Evolutionary conservation across 2,113 vertebrate species (phyloP), one percentile per base, ranked within the genome.

Genomic region (Nothoprocta pentlandii): DNA sequence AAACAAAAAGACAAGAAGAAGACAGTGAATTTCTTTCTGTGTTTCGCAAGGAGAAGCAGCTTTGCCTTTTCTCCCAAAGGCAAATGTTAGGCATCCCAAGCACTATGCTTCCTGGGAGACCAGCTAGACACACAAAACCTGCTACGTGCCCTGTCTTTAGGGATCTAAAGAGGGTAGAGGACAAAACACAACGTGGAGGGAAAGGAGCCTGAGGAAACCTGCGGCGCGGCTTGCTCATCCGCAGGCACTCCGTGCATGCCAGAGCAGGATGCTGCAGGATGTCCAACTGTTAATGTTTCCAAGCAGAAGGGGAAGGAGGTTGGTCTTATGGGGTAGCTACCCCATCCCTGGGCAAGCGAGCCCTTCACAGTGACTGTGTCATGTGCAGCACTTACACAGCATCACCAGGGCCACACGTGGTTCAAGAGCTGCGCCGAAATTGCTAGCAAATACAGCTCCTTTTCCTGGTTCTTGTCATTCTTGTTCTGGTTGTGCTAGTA

Each of bases 401-500:
- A 32, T 25, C 3, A 71, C 11, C 5, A 5, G 42, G 69, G 42
- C 34, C 66, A 10, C 41, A 63, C 86, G 73, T 54, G 79, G 74
- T 80, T 88, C 92, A 64, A 92, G 69, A 68, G 78, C 73, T 94
- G 92, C 63, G 83, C 61, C 79, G 76, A 87, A 93, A 96, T 74
- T 90, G 80, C 80, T 89, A 63, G 42, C 1, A 5, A 91, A 32
- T 34, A 63, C n/a, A 89, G 74, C 51, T 88, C 76, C 77, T 92
- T 80, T 62, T 51, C 89, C 81, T 86, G 56, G 58, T 85, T 91
- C 64, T 92, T 90, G 84, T 95, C 83, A 92, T 91, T 92, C 80
- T 70, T 78, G 59, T 91, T 74, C 49, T 96, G 56, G 80, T 69
- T 91, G 64, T 92, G 87, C 96, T 94, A 90, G 79, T 93, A 87